Conservation (phyloP, 2,888 invertebrate species). For the Agrenia bidenticulata region DNA sequence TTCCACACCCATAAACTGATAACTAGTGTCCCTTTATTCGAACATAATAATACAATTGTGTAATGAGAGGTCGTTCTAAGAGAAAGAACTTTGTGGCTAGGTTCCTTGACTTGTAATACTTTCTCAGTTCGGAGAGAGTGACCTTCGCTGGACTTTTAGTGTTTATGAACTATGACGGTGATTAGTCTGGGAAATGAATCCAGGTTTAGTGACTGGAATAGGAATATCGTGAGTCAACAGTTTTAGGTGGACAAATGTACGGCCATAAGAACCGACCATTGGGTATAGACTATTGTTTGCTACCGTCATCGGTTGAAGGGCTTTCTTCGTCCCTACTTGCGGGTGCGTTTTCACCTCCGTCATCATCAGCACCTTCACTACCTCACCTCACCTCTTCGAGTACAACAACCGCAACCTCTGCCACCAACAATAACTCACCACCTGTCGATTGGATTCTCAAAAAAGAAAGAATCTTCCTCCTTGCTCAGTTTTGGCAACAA, state of each 20-base stretch:
- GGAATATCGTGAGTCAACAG: neutral
- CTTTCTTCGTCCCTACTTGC: conserved; percentile 46
- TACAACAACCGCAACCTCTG: conserved; percentile 31
- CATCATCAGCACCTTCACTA: conserved; percentile 43
- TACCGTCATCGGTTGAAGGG: conserved; percentile 47
- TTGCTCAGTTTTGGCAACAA: conserved; percentile 96
- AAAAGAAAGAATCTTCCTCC: conserved; percentile 89
- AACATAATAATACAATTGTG: too few species aligned
- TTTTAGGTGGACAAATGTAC: conserved; percentile 41
- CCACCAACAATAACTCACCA: conserved; percentile 37
- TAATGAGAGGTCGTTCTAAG: too few species aligned
- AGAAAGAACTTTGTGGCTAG: too few species aligned
- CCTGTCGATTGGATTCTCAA: conserved; percentile 94
- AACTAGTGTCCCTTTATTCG: too few species aligned
- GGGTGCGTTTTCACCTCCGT: conserved; percentile 45
- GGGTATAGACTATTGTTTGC: conserved; percentile 51
- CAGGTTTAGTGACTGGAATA: too few species aligned
- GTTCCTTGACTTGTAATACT: too few species aligned
- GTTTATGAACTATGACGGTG: too few species aligned
- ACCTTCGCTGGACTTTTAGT: too few species aligned
- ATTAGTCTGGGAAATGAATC: too few species aligned
- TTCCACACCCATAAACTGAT: too few species aligned
- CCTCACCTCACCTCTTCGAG: conserved; percentile 37
- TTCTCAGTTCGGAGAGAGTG: too few species aligned
- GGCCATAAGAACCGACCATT: conserved; percentile 52